These are phyloP conservation scores for Burhinus oedicnemus DNA, from an alignment of 2,113 vertebrate genomes.

Conservation along the genomic window DNA sequence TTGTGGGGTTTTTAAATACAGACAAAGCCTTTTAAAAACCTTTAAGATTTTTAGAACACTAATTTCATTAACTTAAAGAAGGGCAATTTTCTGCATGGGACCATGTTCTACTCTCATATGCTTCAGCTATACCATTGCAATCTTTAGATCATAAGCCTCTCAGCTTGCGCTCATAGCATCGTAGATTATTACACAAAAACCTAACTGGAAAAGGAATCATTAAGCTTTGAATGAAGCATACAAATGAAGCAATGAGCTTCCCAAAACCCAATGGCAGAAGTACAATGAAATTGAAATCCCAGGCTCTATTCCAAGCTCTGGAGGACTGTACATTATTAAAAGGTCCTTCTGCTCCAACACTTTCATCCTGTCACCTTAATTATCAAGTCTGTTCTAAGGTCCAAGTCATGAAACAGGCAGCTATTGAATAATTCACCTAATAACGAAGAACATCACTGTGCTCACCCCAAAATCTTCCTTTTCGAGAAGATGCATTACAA, in stretches of 20 bases:
- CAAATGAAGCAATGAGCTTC: background rate
- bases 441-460: background rate
- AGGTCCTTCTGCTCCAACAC: background rate
- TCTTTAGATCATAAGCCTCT: background rate
- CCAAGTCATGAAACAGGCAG: background rate
- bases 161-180: fast-evolving
- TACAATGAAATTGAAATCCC: background rate
- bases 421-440: background rate
- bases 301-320: background rate
- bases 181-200: background rate
- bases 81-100: background rate
- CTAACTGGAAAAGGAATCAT: background rate
- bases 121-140: background rate
- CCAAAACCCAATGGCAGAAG: background rate
- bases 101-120: background rate
- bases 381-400: background rate
- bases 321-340: background rate
- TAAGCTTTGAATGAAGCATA: background rate
- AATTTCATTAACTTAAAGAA: background rate
- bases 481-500: background rate
- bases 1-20: background rate
- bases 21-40: background rate
- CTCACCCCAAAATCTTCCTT: background rate
- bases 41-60: background rate
- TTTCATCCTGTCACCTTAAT: background rate